A percentile compares a stretch with the other conserved stretches of the same genome.
Conservation (phyloP, 1,140 invertebrate species). For the Psix sp. region DNA sequence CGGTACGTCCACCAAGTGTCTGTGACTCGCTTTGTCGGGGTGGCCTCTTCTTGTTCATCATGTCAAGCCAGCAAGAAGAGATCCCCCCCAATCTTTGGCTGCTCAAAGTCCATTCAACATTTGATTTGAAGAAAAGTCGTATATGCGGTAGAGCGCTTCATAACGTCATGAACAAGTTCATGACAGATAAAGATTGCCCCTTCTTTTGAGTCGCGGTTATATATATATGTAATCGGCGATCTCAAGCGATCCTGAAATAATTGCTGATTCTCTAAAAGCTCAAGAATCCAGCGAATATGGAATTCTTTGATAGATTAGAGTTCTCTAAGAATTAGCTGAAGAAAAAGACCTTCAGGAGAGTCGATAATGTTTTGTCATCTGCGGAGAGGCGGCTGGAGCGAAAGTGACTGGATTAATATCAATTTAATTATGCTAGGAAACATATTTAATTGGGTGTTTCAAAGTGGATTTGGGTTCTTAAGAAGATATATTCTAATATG, state of each 20-base stretch:
- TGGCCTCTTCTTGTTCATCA: conserved; percentile 67
- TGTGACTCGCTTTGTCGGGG: conserved; percentile 62
- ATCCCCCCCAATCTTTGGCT: conserved; percentile 70
- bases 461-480: too few relatives aligned
- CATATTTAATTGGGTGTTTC: too few relatives aligned
- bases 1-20: conserved; percentile 65
- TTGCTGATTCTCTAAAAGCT: neutral
- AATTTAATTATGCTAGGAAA: too few relatives aligned
- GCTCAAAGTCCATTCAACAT: conserved; percentile 71
- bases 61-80: conserved; percentile 50
- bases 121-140: conserved; percentile 51
- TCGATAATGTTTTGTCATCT: too few relatives aligned
- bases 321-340: too few relatives aligned
- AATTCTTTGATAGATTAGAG: too few relatives aligned
- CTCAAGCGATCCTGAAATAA: too few relatives aligned
- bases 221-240: neutral
- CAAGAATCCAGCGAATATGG: neutral
- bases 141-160: conserved; percentile 13
- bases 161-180: conserved; percentile 43
- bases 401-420: too few relatives aligned
- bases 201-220: conserved; percentile 14
- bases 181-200: conserved; percentile 49
- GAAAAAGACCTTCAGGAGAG: too few relatives aligned
- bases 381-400: too few relatives aligned
- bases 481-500: too few relatives aligned